These are phyloP conservation scores for Neuroterus valhalla DNA, from an alignment of 1,140 invertebrate genomes.

Conservation along the genomic window DNA sequence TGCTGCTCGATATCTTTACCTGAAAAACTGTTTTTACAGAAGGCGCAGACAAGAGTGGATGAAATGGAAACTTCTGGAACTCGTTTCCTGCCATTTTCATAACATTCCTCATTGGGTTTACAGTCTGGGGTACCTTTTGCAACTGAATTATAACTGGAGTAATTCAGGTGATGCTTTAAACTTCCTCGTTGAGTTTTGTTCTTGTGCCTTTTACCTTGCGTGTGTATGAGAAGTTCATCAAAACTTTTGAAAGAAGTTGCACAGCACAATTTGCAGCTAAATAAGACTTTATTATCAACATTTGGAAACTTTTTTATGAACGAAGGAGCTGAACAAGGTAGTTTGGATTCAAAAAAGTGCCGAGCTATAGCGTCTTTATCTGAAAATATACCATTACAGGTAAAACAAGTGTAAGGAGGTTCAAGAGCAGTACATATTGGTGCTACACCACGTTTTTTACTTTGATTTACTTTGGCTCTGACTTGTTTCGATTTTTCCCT, in stretches of 20 bases:
- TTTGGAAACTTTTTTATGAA: background rate
- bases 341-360: background rate
- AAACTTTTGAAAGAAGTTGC: background rate
- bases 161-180: background rate
- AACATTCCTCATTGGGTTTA: no score
- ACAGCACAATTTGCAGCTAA: background rate
- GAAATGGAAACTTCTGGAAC: no score
- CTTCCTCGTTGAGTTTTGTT: background rate
- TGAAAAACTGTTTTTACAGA: no score
- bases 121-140: background rate
- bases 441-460: background rate
- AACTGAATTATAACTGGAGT: background rate
- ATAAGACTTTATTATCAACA: background rate
- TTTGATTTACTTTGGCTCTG: no score
- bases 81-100: no score
- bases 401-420: background rate
- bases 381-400: background rate
- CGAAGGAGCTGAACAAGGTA: background rate
- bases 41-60: no score
- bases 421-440: background rate
- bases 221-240: background rate
- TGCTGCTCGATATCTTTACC: no score
- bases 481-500: no score
- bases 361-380: background rate
- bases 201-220: conserved; percentile 1